Evolutionary conservation across 2,888 invertebrate genomes (phyloP).

Genomic region (Habrosyne pyritoides): DNA sequence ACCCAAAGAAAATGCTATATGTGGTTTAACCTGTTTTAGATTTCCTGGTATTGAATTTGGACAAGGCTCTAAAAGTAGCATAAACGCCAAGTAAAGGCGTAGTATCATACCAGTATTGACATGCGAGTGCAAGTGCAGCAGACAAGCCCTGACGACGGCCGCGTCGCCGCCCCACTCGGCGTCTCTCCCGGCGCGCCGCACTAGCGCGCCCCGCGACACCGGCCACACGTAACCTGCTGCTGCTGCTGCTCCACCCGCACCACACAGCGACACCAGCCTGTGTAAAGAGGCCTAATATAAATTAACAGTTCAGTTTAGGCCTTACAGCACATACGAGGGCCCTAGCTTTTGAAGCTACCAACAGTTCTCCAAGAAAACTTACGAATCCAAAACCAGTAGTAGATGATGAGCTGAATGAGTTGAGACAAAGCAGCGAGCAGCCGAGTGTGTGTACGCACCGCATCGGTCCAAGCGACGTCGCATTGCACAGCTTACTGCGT

Average conservation of each 20-base stretch:
- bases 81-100: not conserved
- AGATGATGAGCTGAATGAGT: conserved; percentile 69
- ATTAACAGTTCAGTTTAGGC: no score
- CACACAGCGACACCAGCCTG: conserved; percentile 56
- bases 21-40: no score
- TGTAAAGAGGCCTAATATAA: not conserved
- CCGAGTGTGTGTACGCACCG: conserved; percentile 37
- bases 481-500: conserved; percentile 53
- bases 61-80: no score
- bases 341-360: no score
- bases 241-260: conserved; percentile 53
- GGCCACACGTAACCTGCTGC: conserved; percentile 63
- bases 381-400: conserved; percentile 69
- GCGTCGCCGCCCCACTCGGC: conserved; percentile 64
- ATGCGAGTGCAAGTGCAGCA: conserved; percentile 62
- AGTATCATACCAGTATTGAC: conserved; percentile 51
- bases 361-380: no score
- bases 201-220: conserved; percentile 48
- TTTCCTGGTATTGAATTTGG: no score
- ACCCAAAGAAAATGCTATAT: no score
- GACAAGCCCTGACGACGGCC: conserved; percentile 53
- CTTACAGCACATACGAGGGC: no score
- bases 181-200: conserved; percentile 59
- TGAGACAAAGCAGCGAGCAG: conserved; percentile 51
- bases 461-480: conserved; percentile 60